Conservation (phyloP, 2,888 invertebrate species). For the Ceramica pisi region DNA sequence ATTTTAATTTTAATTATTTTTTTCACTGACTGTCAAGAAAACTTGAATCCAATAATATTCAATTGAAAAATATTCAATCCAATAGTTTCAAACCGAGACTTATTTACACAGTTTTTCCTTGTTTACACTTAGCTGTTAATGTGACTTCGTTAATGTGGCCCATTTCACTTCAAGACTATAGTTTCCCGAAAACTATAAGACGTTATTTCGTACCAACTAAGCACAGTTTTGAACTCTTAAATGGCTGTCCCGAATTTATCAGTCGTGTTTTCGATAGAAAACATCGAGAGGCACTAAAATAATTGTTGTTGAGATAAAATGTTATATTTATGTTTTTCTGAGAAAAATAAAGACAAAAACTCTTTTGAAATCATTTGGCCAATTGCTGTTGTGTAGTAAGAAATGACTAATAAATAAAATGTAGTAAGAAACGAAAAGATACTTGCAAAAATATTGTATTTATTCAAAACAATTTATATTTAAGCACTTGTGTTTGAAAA, state of each 20-base stretch:
- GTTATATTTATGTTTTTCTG: conserved; percentile 20
- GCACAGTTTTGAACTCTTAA: conserved; percentile 66
- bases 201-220: conserved; percentile 65
- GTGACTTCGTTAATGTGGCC: conserved; percentile 57
- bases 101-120: conserved; percentile 18
- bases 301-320: conserved; percentile 5
- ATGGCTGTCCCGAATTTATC: conserved; percentile 60
- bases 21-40: not conserved
- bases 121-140: conserved; percentile 52
- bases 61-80: conserved; percentile 9
- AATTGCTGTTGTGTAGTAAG: not conserved
- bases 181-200: conserved; percentile 67
- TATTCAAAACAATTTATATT: not conserved
- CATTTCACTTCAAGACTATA: conserved; percentile 59
- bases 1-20: too few species aligned
- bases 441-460: not conserved
- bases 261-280: conserved; percentile 56
- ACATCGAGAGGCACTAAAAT: conserved; percentile 15
- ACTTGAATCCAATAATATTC: too few species aligned
- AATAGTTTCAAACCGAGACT: not conserved
- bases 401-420: conserved; percentile 4
- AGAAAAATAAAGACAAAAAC: not conserved
- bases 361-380: not conserved
- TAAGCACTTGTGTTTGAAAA: not conserved
- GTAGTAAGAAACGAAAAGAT: not conserved